Conservation (phyloP, 2,113 vertebrate genomes). For the Hypanus sabinus region DNA sequence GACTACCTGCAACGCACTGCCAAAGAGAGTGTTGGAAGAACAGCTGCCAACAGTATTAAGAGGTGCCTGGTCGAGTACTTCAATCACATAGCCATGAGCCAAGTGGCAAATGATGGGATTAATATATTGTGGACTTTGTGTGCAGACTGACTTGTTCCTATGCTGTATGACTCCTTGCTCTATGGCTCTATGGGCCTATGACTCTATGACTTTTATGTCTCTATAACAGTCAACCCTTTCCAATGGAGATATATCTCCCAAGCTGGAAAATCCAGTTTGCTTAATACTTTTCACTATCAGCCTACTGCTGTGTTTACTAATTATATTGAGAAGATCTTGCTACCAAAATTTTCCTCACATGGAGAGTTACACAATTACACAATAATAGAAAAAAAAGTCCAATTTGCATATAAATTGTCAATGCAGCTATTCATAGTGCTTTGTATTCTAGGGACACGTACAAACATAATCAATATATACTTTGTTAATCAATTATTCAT, state of each 20-base stretch:
- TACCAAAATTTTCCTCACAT: not conserved
- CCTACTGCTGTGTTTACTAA: not conserved
- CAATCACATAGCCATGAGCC: no score
- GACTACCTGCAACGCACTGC: no score
- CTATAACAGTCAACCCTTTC: not conserved
- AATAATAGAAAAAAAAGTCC: not conserved
- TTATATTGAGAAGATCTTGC: not conserved
- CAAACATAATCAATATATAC: not conserved
- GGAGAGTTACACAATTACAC: not conserved
- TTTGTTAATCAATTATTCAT: constrained; percentile 14
- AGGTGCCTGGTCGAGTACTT: no score
- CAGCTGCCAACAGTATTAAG: no score
- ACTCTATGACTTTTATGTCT: no score
- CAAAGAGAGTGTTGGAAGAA: no score
- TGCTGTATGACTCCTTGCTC: no score
- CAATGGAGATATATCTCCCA: not conserved
- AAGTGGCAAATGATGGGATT: no score
- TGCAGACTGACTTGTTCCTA: no score
- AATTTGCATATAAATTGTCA: constrained; percentile 16
- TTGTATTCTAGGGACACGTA: not conserved
- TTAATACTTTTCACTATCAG: constrained; percentile 13
- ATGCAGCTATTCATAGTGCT: not conserved
- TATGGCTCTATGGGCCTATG: no score
- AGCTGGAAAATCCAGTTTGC: not conserved
- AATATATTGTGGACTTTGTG: no score